These are phyloP conservation scores for Archips crataeganus DNA, from an alignment of 2,888 invertebrate genomes.

Conservation along the genomic window DNA sequence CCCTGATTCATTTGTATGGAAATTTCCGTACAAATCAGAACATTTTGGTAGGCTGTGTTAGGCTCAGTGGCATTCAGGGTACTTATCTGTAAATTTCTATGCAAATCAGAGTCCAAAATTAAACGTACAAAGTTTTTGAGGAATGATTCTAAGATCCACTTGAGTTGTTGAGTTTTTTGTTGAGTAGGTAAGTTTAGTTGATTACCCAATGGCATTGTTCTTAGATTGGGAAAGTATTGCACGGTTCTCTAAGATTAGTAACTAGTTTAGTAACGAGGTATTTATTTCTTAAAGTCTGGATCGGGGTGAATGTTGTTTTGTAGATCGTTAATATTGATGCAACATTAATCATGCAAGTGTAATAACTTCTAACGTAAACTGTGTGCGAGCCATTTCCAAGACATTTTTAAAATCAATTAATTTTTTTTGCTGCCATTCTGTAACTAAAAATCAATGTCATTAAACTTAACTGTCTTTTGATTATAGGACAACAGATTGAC, in stretches of 20 bases:
- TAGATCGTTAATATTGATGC: neutral
- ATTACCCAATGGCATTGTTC: neutral
- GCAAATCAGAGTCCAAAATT: too few relatives aligned
- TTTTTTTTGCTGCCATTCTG: too few relatives aligned
- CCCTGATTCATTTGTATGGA: too few relatives aligned
- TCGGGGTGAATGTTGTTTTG: neutral
- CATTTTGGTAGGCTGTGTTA: too few relatives aligned
- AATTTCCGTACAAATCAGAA: too few relatives aligned
- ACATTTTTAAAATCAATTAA: neutral
- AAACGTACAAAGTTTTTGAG: too few relatives aligned
- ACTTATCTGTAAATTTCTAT: too few relatives aligned
- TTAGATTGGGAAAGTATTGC: neutral
- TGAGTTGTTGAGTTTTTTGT: neutral
- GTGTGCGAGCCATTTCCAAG: neutral
- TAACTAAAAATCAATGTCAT: too few relatives aligned
- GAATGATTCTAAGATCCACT: too few relatives aligned
- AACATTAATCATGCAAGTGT: neutral
- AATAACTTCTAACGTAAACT: neutral
- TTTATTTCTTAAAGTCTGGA: neutral
- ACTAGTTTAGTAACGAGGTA: neutral
- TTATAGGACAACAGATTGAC: neutral
- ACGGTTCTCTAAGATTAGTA: neutral
- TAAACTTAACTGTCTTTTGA: too few relatives aligned
- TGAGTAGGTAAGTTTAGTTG: neutral
- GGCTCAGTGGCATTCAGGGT: too few relatives aligned